A percentile compares a stretch with the other conserved stretches of the same genome.
These are phyloP conservation scores for Corvus moneduloides DNA, from an alignment of 2,113 vertebrate species.

Conservation along the genomic window DNA sequence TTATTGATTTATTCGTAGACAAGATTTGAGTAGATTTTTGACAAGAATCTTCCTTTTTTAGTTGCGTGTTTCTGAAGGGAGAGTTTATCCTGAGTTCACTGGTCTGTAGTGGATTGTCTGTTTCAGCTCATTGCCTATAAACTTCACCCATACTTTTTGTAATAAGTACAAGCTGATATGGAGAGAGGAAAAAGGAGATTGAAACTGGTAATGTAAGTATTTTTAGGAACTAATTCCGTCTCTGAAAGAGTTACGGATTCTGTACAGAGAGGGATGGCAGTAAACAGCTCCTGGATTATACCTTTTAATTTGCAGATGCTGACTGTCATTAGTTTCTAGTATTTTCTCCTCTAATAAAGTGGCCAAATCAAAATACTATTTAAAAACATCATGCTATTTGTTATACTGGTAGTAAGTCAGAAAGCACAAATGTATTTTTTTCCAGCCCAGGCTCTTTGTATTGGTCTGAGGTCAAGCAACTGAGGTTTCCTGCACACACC, in stretches of 20 bases:
- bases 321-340: not conserved
- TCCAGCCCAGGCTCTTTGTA: not conserved
- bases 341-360: not conserved
- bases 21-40: not conserved
- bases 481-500: not conserved
- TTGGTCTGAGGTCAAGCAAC: not conserved
- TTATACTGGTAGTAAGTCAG: not conserved
- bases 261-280: not conserved
- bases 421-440: not conserved
- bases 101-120: rapidly evolving
- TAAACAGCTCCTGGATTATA: not conserved
- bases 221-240: not conserved
- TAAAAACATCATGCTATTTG: not conserved
- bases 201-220: not conserved
- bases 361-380: not conserved
- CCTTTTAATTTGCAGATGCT: not conserved
- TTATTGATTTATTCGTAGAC: not conserved
- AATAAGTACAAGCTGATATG: not conserved
- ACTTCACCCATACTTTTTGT: not conserved
- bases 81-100: not conserved
- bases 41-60: not conserved
- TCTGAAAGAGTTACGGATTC: not conserved
- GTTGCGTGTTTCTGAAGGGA: rapidly evolving
- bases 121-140: not conserved
- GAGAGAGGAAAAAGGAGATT: not conserved